These are phyloP conservation scores for Bubo scandiacus DNA, from an alignment of 2,113 vertebrate genomes.

Conservation along the genomic window DNA sequence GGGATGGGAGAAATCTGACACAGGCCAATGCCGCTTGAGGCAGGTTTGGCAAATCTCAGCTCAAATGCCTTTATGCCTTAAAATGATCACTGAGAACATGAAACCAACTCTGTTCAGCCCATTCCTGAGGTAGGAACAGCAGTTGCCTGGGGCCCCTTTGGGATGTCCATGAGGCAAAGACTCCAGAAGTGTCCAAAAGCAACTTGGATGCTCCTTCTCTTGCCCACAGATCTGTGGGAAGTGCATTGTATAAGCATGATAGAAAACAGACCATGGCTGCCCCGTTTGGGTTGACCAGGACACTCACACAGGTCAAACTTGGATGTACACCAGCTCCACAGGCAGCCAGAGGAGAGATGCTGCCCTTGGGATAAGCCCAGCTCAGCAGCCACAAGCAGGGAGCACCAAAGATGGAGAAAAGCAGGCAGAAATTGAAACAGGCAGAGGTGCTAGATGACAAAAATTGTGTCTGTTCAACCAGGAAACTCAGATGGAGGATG, in stretches of 20 bases:
- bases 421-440: background rate
- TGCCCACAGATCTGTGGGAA: background rate
- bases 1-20: background rate
- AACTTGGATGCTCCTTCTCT: background rate
- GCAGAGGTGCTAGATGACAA: background rate
- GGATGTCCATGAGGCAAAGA: background rate
- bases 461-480: background rate
- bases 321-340: background rate
- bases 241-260: background rate
- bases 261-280: background rate
- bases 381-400: background rate
- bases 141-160: background rate
- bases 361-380: background rate
- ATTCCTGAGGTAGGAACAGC: background rate
- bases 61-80: background rate
- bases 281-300: background rate
- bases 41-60: background rate
- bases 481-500: background rate
- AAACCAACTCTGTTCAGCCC: background rate
- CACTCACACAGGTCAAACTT: background rate
- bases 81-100: rapidly evolving
- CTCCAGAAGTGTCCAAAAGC: background rate
- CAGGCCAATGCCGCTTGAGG: background rate
- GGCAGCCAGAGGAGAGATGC: background rate
- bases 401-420: background rate